phyloP scores from a whole-genome alignment of 2,113 vertebrate species.

The Cricetomys ansorgei region DNA sequence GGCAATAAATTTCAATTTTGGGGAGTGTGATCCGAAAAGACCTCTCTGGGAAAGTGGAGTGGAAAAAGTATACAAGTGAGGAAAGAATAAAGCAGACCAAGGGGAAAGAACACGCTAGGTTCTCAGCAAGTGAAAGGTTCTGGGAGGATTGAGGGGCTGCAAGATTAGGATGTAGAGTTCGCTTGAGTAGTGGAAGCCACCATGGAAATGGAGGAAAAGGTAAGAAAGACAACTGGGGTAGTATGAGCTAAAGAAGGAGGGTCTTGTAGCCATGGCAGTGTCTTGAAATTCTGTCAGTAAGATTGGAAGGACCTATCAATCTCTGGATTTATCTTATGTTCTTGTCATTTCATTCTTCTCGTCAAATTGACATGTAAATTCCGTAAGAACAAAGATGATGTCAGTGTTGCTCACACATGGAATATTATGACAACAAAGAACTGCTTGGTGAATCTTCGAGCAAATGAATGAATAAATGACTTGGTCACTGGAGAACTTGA shows the following conservation, averaged over 20 bases:
- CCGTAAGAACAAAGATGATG: background rate
- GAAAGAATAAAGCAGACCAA: background rate
- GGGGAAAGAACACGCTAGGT: too few relatives aligned
- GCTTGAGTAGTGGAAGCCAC: background rate
- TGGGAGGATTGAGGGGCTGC: background rate
- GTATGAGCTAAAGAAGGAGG: background rate
- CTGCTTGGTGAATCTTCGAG: background rate
- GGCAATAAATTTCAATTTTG: background rate
- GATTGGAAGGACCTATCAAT: background rate
- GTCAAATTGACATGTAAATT: background rate
- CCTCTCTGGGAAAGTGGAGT: background rate
- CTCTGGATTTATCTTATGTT: background rate
- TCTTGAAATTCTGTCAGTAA: background rate
- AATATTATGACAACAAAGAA: background rate
- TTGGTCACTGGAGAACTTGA: background rate
- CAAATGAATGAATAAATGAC: constrained; percentile 21
- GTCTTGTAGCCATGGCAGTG: background rate
- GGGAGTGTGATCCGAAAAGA: background rate
- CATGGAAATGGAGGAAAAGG: background rate
- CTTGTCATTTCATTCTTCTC: background rate
- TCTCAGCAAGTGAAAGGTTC: background rate
- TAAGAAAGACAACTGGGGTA: background rate
- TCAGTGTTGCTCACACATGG: background rate
- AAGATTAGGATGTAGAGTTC: background rate
- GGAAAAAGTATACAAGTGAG: background rate